Percentiles rank a stretch among this genome's conserved stretches.
Evolutionary conservation across 1,140 invertebrate species (phyloP).

Genomic region (Bombus ignitus): DNA sequence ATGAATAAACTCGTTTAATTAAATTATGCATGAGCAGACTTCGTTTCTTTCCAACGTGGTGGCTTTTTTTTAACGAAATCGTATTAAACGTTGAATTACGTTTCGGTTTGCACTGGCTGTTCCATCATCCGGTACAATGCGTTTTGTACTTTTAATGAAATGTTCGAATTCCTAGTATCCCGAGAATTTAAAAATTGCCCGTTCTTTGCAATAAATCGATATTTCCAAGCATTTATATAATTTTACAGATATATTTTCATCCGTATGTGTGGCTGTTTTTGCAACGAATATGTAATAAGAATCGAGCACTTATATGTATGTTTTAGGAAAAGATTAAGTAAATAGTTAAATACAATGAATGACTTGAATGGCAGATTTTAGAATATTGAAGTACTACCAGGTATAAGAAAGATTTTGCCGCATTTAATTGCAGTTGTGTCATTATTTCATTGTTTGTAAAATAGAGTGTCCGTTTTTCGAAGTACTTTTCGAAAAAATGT

Average conservation of each 20-base stretch:
- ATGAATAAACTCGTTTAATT: conserved; percentile 14
- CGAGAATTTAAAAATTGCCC: not conserved
- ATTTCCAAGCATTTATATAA: not conserved
- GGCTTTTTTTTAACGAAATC: no score
- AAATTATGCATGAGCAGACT: not conserved
- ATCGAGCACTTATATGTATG: not conserved
- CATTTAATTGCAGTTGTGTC: no score
- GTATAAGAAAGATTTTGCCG: no score
- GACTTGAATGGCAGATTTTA: no score
- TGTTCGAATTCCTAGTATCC: not conserved
- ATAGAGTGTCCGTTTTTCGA: no score
- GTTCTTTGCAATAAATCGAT: not conserved
- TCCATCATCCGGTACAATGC: not conserved
- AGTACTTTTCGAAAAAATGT: no score
- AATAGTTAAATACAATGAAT: no score
- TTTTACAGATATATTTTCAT: not conserved
- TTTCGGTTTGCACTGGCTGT: not conserved
- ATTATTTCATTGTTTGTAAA: no score
- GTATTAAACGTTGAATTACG: not conserved
- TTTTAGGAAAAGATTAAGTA: not conserved
- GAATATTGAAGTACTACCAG: no score
- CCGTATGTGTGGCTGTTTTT: not conserved
- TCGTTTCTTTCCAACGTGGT: not conserved
- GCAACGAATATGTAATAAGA: not conserved
- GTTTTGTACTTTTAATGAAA: not conserved